A percentile compares a stretch with the other conserved stretches of the same genome.
Conservation (phyloP, 2,113 vertebrate genomes). For the Oceanodroma tethys region DNA sequence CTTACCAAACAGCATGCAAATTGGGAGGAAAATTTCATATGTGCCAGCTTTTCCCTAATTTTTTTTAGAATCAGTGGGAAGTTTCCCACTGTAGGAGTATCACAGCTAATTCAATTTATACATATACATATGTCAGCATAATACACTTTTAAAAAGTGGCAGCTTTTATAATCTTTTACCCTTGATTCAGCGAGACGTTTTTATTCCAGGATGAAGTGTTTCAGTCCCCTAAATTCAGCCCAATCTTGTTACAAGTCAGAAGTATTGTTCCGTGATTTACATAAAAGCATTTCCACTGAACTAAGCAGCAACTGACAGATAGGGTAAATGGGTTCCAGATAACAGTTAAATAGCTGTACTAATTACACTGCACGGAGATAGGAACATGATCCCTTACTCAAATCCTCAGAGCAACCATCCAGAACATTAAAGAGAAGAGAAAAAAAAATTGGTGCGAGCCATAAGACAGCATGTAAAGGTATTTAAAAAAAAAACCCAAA, state of each 20-base stretch:
- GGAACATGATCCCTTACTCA: conserved; percentile 17
- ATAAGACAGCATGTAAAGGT: not conserved
- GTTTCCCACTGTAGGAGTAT: not conserved
- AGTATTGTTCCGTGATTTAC: conserved; percentile 31
- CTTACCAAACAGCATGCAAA: not conserved
- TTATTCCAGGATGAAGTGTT: conserved; percentile 22
- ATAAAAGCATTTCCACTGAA: conserved; percentile 49
- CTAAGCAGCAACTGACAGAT: conserved; percentile 41
- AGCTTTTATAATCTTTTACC: conserved; percentile 8
- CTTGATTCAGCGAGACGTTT: conserved; percentile 45
- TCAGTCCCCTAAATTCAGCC: conserved; percentile 29
- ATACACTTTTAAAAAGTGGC: not conserved
- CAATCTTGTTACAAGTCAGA: conserved; percentile 2
- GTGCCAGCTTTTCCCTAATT: not conserved
- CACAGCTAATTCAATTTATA: conserved; percentile 32
- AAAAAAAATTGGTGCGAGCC: not conserved
- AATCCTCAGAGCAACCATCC: conserved; percentile 25
- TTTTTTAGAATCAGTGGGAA: not conserved
- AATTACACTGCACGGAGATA: conserved; percentile 37
- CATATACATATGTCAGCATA: not conserved
- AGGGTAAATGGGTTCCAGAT: conserved; percentile 27
- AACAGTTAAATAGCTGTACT: conserved; percentile 44
- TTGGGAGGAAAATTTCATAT: not conserved
- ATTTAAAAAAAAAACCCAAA: not conserved
- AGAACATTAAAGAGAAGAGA: not conserved